Evolutionary conservation across 2,888 invertebrate genomes (phyloP), one percentile per base, ranked within the genome.

Genomic region (Sarcophaga subvicina): DNA sequence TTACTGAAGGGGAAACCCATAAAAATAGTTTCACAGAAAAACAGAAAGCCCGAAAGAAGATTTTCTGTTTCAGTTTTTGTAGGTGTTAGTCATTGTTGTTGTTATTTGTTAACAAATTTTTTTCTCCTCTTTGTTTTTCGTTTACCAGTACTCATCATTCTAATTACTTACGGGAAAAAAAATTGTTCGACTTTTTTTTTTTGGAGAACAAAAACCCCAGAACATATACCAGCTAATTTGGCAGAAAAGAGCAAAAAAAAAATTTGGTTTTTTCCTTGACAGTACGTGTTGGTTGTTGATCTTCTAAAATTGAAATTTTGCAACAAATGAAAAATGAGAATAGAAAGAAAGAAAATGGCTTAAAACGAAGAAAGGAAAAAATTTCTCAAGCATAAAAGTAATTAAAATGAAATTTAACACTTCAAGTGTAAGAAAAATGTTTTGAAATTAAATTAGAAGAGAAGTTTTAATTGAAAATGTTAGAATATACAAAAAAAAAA

Each of bases 401-500:
- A 86, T 86, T 86, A 83, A 83, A 82, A 76, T 17, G 76, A 62
- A 80, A 82, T 82, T 75, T 67, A 60, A 67, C 75, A 76, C 71
- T 63, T 75, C 47, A 5, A 77, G 47, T 49, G 27, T 54, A 78
- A 62, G 47, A 60, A 60, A 70, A 82, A 66, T 80, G 45, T 67
- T 67, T 25, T 5, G 14, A n/a, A 22, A 77, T 77, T 77, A 60
- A 69, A 69, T 77, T 60, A 77, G 11, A 25, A 45, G 10, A 37
- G 37, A 60, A 69, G 37, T 66, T 59, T 66, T 20, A 20, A 20
- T 27, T 22, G 27, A 27, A 22, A 77, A 59, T 67, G 59, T 4
- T 54, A 70, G 6, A 59, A 66, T 6, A 37, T 45, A 49, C 5
- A 37, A 37, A 37, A 27, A 5, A 6, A 37, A 37, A 37, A 37